Percentiles rank a stretch among this genome's conserved stretches.
Evolutionary conservation across 1,140 invertebrate species (phyloP).

Genomic region (Drosophila lowei): DNA sequence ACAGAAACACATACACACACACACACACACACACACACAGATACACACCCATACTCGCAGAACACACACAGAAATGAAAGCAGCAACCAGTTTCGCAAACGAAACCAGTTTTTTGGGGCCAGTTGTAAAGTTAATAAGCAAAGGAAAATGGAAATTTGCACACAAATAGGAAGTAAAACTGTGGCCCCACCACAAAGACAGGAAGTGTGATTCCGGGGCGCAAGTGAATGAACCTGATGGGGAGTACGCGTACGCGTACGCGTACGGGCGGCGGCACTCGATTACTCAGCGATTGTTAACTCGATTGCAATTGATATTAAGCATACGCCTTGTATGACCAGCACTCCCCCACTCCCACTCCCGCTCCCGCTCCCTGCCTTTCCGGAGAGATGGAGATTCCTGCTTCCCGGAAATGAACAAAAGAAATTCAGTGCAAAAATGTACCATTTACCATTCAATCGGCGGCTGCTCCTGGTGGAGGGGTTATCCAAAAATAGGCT

Average conservation of each 20-base stretch:
- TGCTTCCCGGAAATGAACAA: slow-evolving; percentile 23
- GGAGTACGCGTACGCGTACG: not conserved
- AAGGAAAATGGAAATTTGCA: slow-evolving; percentile 59
- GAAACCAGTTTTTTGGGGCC: slow-evolving; percentile 65
- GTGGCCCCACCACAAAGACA: slow-evolving; percentile 55
- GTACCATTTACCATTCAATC: slow-evolving; percentile 78
- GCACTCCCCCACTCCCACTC: slow-evolving; percentile 7
- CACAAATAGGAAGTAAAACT: slow-evolving; percentile 65
- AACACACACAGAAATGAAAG: slow-evolving; percentile 18
- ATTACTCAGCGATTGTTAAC: slow-evolving; percentile 39
- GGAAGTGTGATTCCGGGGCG: slow-evolving; percentile 57
- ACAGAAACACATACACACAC: slow-evolving; percentile 12
- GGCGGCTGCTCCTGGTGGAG: slow-evolving; percentile 40
- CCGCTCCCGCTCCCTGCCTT: not conserved
- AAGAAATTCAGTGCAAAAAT: slow-evolving; percentile 45
- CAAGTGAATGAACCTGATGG: slow-evolving; percentile 49
- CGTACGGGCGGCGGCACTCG: slow-evolving; percentile 7
- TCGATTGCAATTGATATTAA: slow-evolving; percentile 68
- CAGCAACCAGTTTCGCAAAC: slow-evolving; percentile 73
- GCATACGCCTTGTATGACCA: slow-evolving; percentile 59
- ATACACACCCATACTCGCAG: not conserved
- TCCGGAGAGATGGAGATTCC: not conserved
- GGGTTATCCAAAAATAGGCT: slow-evolving; percentile 74
- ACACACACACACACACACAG: slow-evolving; percentile 13
- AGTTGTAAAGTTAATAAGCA: slow-evolving; percentile 33